phyloP scores from a whole-genome alignment of 1,140 invertebrate genomes.

The Lerema accius region DNA sequence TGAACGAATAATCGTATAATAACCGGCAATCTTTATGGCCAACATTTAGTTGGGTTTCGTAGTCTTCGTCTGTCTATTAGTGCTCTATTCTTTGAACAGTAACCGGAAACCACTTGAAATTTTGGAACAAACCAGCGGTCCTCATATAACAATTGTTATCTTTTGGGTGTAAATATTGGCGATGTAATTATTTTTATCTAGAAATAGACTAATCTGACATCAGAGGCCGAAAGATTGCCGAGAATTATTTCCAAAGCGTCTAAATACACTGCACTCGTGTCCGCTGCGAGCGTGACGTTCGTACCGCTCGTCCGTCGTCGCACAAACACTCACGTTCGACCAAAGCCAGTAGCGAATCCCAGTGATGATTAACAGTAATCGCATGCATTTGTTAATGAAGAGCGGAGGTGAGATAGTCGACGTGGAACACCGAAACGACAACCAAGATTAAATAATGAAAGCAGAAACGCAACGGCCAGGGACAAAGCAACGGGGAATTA shows the following conservation, averaged over 20 bases:
- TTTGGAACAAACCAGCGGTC: no score
- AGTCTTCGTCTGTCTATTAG: no score
- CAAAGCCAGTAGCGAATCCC: constrained; percentile 51
- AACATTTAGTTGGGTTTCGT: no score
- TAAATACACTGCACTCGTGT: constrained; percentile 20
- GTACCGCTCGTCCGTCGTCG: constrained; percentile 1
- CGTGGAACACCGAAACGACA: constrained; percentile 66
- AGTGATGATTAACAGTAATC: constrained; percentile 49
- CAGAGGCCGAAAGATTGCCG: no score
- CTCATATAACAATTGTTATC: no score
- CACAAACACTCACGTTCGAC: constrained; percentile 25
- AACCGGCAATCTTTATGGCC: not conserved
- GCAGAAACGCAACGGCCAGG: constrained; percentile 61
- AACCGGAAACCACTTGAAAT: no score
- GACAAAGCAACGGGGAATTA: constrained; percentile 52
- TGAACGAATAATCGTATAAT: not conserved
- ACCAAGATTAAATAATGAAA: constrained; percentile 68
- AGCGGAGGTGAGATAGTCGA: constrained; percentile 48
- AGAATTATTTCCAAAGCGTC: no score
- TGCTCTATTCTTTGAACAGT: no score
- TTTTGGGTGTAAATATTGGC: no score
- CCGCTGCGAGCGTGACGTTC: not conserved
- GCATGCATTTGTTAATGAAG: constrained; percentile 66
- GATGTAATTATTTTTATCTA: no score
- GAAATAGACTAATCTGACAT: no score